Evolutionary conservation across 2,113 vertebrate species (phyloP), one percentile per base, ranked within the genome.

Genomic region (Rhabdomys dilectus): DNA sequence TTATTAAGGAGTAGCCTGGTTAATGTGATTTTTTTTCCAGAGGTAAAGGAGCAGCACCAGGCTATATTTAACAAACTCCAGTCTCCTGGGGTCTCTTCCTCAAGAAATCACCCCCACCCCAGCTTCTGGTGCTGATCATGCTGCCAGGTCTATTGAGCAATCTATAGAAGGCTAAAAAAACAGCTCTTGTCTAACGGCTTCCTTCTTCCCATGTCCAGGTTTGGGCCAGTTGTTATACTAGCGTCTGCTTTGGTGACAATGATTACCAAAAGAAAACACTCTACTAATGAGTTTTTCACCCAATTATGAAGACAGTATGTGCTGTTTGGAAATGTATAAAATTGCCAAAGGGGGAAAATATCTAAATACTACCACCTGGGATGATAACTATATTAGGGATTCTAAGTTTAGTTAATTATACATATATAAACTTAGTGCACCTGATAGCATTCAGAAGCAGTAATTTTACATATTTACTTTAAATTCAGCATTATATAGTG

Each of bases 371-470:
- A 87, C 66, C 87, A 95, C 34, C 86, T 92, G 51, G 91, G 58
- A 82, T 6, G 12, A 56, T 88, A 94, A 11, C 56, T 88, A 70
- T 73, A 73, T 96, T 75, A 66, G 51, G 21, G 8, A 58, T 64
- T 81, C 56, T 80, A 75, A 94, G 89, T 95, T 93, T 87, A 87
- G 80, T 51, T 73, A 96, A 78, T 82, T 96, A 60, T 9, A 24
- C 7, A 53, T 26, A 68, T 39, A 76, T 95, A 76, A 31, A 51
- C 56, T 64, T 53, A 42, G 26, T 76, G 51, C 58, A 62, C n/a
- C 48, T 85, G 73, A 76, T 73, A 31, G 89, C 78, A 87, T 88
- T 75, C 70, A 91, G 66, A 91, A 82, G 36, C 77, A 76, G 78
- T 39, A 51, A 64, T 77, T 94, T 72, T 51, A 34, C 75, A 88